These are phyloP conservation scores for Ectobius pallidus DNA, from an alignment of 2,888 invertebrate genomes.

Conservation along the genomic window DNA sequence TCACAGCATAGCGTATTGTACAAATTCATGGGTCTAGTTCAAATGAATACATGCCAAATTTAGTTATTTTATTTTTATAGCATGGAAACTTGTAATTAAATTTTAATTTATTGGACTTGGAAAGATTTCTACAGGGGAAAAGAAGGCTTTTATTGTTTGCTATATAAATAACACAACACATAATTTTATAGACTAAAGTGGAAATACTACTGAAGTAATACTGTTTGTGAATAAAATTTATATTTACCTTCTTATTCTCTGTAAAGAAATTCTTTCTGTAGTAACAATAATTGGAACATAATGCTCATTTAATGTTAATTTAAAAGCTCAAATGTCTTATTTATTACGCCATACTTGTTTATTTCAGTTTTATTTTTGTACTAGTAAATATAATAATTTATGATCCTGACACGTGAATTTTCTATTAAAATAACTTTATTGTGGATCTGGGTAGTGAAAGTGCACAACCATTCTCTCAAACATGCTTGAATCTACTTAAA, in stretches of 20 bases:
- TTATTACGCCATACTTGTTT: slow-evolving; percentile 6
- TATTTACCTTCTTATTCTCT: slow-evolving; percentile 1
- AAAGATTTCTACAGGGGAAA: neutral
- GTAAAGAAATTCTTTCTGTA: neutral
- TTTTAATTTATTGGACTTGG: neutral
- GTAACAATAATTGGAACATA: neutral
- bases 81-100: neutral
- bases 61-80: slow-evolving; percentile 28
- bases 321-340: slow-evolving; percentile 22
- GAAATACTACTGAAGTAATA: too few relatives aligned
- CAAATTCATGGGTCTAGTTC: slow-evolving; percentile 26
- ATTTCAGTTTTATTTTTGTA: slow-evolving; percentile 13
- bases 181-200: too few relatives aligned
- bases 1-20: slow-evolving; percentile 2
- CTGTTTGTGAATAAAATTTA: neutral
- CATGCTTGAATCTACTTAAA: neutral
- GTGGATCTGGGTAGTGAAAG: neutral
- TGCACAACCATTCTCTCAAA: neutral
- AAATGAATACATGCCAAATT: slow-evolving; percentile 25
- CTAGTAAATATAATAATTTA: neutral
- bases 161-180: too few relatives aligned
- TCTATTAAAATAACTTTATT: neutral
- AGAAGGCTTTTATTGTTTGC: neutral
- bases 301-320: slow-evolving; percentile 7
- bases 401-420: slow-evolving; percentile 5